These are phyloP conservation scores for Lepetodrilus schrolli DNA, from an alignment of 2,888 invertebrate species.

Conservation along the genomic window DNA sequence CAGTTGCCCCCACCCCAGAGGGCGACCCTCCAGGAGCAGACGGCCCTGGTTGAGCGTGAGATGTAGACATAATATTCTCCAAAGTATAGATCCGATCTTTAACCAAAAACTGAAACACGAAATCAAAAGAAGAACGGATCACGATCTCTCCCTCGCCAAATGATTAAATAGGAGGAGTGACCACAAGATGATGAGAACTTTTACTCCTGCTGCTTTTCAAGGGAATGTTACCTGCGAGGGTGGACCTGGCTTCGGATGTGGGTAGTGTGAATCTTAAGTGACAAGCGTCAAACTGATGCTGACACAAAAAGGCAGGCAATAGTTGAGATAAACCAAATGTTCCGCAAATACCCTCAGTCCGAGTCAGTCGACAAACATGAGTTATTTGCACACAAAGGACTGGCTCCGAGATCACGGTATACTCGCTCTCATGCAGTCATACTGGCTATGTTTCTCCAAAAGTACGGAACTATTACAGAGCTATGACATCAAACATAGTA, in stretches of 20 bases:
- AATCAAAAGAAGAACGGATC: background rate
- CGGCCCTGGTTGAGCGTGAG: slow-evolving; percentile 26
- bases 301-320: background rate
- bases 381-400: slow-evolving; percentile 27
- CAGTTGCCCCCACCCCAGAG: slow-evolving; percentile 4
- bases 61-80: slow-evolving; percentile 24
- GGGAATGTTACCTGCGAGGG: background rate
- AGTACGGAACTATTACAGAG: slow-evolving; percentile 11
- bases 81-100: slow-evolving; percentile 7
- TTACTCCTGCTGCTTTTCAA: background rate
- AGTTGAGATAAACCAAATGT: slow-evolving; percentile 6
- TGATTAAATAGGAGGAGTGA: background rate
- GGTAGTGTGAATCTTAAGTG: background rate
- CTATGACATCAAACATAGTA: slow-evolving; percentile 1
- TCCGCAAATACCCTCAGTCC: slow-evolving; percentile 13
- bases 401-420: background rate
- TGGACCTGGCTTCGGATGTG: background rate
- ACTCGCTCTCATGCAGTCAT: slow-evolving; percentile 11
- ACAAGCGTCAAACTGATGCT: background rate
- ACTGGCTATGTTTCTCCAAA: slow-evolving; percentile 8
- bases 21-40: slow-evolving; percentile 17
- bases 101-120: background rate
- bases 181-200: slow-evolving; percentile 1
- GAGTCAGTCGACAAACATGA: slow-evolving; percentile 24
- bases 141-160: background rate